Evolutionary conservation across 2,797 vertebrate species (phyloP).

Genomic region (Sebastes nivosus): DNA sequence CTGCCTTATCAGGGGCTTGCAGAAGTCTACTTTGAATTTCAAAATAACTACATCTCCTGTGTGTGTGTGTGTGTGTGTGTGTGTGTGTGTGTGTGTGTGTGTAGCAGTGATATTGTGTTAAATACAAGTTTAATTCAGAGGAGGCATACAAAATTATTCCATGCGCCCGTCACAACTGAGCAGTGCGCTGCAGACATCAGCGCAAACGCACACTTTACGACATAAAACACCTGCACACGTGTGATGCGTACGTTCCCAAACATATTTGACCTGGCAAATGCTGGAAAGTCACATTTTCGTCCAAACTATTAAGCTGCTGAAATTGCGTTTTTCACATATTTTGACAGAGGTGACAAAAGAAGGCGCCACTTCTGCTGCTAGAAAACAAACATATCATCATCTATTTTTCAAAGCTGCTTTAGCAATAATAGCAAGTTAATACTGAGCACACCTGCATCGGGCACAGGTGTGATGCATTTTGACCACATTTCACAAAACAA

Average conservation of each 20-base stretch:
- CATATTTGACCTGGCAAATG: not conserved
- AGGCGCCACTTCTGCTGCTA: not conserved
- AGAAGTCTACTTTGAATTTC: conserved; percentile 75
- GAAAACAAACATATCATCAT: conserved; percentile 12
- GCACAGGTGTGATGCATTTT: not conserved
- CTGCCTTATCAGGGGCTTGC: conserved; percentile 71
- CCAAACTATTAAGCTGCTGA: conserved; percentile 11
- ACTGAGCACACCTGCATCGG: not conserved
- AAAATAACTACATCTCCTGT: conserved; percentile 57
- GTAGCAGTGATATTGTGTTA: conserved; percentile 14
- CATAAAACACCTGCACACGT: not conserved
- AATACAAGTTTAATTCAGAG: conserved; percentile 24
- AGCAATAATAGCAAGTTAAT: not conserved
- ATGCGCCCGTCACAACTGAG: conserved; percentile 19
- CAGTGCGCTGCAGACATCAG: conserved; percentile 8
- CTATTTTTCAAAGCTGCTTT: not conserved
- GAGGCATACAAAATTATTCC: conserved; percentile 11
- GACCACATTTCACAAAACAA: not conserved
- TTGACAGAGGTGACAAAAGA: not conserved
- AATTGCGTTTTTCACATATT: conserved; percentile 26
- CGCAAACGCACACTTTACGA: not conserved
- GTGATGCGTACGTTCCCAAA: not conserved
- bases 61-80: conserved; percentile 6
- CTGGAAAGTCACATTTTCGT: not conserved
- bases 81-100: not conserved